Evolutionary conservation across 2,888 invertebrate species (phyloP).

Genomic region (Pimpla rufipes): DNA sequence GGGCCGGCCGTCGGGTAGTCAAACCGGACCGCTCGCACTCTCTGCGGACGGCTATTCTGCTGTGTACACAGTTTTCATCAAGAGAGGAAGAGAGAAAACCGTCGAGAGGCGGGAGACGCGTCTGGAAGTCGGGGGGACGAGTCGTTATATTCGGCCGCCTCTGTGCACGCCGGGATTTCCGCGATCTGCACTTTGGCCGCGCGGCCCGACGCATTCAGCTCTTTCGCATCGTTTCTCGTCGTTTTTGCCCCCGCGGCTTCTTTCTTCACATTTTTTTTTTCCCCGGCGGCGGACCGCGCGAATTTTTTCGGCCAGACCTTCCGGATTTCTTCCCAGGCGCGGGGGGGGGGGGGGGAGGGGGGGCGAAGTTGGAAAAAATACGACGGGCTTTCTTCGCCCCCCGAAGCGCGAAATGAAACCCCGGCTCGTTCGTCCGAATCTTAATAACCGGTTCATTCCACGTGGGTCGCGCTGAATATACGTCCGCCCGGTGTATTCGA

Average conservation of each 20-base stretch:
- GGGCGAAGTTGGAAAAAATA: no score
- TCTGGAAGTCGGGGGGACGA: conserved; percentile 16
- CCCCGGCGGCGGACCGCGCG: neutral
- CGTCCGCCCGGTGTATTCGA: conserved; percentile 6
- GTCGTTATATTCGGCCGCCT: conserved; percentile 11
- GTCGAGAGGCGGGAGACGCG: neutral
- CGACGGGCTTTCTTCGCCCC: neutral
- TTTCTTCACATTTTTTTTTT: neutral
- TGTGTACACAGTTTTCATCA: conserved; percentile 74
- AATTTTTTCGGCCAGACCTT: neutral
- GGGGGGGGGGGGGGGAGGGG: no score
- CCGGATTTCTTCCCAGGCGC: neutral
- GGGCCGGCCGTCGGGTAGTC: conserved; percentile 3
- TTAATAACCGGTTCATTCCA: conserved; percentile 6
- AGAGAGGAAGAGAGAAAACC: conserved; percentile 44
- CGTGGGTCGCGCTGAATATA: neutral
- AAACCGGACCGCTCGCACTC: conserved; percentile 31
- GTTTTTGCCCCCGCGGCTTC: no score
- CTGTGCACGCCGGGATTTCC: conserved; percentile 22
- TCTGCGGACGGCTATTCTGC: conserved; percentile 31
- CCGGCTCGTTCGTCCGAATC: neutral
- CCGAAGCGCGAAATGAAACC: neutral
- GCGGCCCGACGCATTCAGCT: conserved; percentile 7
- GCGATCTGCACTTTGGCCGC: conserved; percentile 4
- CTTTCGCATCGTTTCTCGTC: neutral